phyloP scores from a whole-genome alignment of 2,797 vertebrate species.

The Chanos chanos region DNA sequence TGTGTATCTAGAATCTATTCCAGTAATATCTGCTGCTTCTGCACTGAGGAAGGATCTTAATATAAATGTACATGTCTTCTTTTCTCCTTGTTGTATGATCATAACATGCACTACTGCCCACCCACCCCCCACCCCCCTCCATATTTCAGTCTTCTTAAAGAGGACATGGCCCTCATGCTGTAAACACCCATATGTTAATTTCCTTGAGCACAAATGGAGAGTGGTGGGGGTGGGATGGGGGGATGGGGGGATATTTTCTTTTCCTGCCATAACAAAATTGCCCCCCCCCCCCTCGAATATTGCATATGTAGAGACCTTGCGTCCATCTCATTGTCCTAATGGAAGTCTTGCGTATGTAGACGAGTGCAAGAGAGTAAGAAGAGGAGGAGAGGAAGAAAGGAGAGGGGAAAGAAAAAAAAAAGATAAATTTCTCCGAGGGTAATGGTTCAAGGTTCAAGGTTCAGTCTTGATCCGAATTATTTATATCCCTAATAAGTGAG shows the following conservation, averaged over 20 bases:
- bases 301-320: constrained; percentile 74
- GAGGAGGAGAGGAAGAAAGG: constrained; percentile 18
- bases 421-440: constrained; percentile 73
- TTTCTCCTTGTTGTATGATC: too few species aligned
- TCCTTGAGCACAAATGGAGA: neutral
- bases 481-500: constrained; percentile 94
- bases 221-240: neutral
- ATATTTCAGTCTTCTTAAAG: too few species aligned
- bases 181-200: neutral
- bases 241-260: constrained; percentile 56
- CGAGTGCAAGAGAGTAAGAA: constrained; percentile 9
- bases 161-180: constrained; percentile 32
- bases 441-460: constrained; percentile 91
- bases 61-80: too few species aligned
- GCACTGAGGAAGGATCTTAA: too few species aligned
- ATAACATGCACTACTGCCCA: too few species aligned
- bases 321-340: constrained; percentile 79
- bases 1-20: too few species aligned
- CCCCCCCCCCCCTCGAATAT: constrained; percentile 55
- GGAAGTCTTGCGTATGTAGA: constrained; percentile 65
- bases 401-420: constrained; percentile 47
- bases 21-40: too few species aligned
- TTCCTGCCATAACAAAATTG: constrained; percentile 69
- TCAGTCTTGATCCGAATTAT: constrained; percentile 86
- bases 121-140: neutral